A percentile compares a stretch with the other conserved stretches of the same genome.
These are phyloP conservation scores for Sisyra nigra DNA, from an alignment of 2,888 invertebrate species.

Conservation along the genomic window DNA sequence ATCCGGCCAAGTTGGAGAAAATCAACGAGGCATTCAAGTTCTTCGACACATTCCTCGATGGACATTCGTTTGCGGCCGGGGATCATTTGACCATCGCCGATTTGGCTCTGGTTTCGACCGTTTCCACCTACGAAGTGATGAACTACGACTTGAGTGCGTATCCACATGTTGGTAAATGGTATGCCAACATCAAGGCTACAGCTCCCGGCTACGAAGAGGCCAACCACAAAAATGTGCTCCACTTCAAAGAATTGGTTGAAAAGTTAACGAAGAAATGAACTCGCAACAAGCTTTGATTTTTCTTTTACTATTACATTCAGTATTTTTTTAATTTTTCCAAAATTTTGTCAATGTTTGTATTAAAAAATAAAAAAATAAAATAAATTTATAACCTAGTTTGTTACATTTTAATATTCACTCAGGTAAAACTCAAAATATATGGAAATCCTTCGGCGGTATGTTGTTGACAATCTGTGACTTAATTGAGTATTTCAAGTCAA, in stretches of 20 bases:
- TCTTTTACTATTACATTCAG: not conserved
- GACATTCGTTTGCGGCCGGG: constrained; percentile 55
- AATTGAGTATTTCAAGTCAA: no score
- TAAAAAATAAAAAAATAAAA: no score
- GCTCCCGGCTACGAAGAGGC: constrained; percentile 37
- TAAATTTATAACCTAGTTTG: no score
- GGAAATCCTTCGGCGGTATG: no score
- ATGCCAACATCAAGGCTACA: constrained; percentile 35
- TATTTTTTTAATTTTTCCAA: no score
- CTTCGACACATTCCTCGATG: constrained; percentile 54
- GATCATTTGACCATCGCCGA: constrained; percentile 63
- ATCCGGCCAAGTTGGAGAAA: constrained; percentile 49
- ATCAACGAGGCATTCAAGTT: constrained; percentile 50
- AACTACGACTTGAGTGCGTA: constrained; percentile 48
- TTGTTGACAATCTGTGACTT: no score
- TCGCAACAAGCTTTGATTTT: not conserved
- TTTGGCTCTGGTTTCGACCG: constrained; percentile 45
- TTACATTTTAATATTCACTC: no score
- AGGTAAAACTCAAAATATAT: no score
- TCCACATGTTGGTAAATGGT: constrained; percentile 49
- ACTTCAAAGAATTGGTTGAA: constrained; percentile 21
- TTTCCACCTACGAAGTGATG: constrained; percentile 50
- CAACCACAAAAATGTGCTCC: constrained; percentile 20
- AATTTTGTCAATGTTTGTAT: no score
- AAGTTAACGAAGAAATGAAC: constrained; percentile 17